A percentile compares a stretch with the other conserved stretches of the same genome.
These are phyloP conservation scores for Alloscopus bannaensis DNA, from an alignment of 2,888 invertebrate genomes.

Conservation along the genomic window DNA sequence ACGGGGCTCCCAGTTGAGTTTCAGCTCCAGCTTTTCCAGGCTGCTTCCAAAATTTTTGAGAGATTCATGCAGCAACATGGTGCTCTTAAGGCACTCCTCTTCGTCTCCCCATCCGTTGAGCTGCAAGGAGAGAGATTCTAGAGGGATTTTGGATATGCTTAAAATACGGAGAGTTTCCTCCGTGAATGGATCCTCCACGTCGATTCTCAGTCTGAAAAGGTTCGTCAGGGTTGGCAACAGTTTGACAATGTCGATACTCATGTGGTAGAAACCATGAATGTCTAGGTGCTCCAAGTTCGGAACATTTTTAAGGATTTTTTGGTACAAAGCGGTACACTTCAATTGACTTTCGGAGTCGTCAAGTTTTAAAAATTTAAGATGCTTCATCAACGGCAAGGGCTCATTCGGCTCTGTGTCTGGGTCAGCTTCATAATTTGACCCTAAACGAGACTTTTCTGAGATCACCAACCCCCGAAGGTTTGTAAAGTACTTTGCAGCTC, in stretches of 20 bases:
- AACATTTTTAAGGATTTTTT: conserved; percentile 15
- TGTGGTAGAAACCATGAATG: conserved; percentile 34
- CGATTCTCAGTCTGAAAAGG: conserved; percentile 39
- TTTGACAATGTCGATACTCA: conserved; percentile 10
- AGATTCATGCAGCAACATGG: conserved; percentile 20
- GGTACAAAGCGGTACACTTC: conserved; percentile 25
- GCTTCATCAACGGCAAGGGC: background rate
- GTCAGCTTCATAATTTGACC: background rate
- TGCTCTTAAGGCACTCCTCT: background rate
- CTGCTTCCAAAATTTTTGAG: conserved; percentile 16
- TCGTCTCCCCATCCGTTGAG: conserved; percentile 31
- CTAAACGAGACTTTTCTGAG: conserved; percentile 6
- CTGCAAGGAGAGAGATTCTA: conserved; percentile 30
- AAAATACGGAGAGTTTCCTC: conserved; percentile 24
- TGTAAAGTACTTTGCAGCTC: conserved; percentile 7
- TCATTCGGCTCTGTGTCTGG: background rate
- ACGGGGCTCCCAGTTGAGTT: conserved; percentile 30
- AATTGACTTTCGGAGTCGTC: conserved; percentile 36
- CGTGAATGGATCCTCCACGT: conserved; percentile 20
- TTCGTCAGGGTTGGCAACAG: background rate
- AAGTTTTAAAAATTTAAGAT: conserved; percentile 40
- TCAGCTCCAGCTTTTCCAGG: conserved; percentile 32
- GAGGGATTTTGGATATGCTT: background rate
- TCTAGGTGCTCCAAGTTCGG: conserved; percentile 44
- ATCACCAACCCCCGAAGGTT: conserved; percentile 35